A percentile compares a stretch with the other conserved stretches of the same genome.
phyloP scores from a whole-genome alignment of 2,797 vertebrate species.

The Sternarchorhynchus goeldii region DNA sequence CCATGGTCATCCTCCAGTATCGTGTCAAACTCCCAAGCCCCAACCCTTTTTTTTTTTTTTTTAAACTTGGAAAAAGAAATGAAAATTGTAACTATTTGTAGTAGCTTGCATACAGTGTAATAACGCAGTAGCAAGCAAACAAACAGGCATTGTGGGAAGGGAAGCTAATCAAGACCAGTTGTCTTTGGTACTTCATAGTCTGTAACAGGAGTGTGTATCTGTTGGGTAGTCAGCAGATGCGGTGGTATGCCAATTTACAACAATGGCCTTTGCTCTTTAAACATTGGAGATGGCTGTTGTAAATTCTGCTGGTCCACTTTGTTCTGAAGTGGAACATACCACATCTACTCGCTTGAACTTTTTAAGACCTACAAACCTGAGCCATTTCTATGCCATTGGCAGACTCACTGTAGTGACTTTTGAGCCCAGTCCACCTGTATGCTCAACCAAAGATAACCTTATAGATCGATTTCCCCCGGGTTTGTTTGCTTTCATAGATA shows the following conservation, averaged over 20 bases:
- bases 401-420: conserved; percentile 62
- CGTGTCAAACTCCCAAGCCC: neutral
- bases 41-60: no score
- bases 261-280: conserved; percentile 42
- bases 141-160: conserved; percentile 21
- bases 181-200: conserved; percentile 19
- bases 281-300: conserved; percentile 26
- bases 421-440: conserved; percentile 60
- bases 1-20: conserved; percentile 9
- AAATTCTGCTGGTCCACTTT: conserved; percentile 44
- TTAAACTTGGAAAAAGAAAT: neutral
- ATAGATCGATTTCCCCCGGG: conserved; percentile 24
- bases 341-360: conserved; percentile 64
- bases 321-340: conserved; percentile 35
- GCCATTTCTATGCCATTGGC: conserved; percentile 53
- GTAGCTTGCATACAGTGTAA: conserved; percentile 7
- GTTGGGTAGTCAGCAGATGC: neutral
- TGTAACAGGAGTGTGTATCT: neutral
- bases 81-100: conserved; percentile 37
- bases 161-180: neutral
- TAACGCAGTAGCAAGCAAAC: neutral
- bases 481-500: conserved; percentile 68
- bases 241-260: conserved; percentile 33
- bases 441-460: conserved; percentile 78
- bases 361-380: conserved; percentile 64